Evolutionary conservation across 1,140 invertebrate species (phyloP), one percentile per base, ranked within the genome.

Genomic region (Apis dorsata): DNA sequence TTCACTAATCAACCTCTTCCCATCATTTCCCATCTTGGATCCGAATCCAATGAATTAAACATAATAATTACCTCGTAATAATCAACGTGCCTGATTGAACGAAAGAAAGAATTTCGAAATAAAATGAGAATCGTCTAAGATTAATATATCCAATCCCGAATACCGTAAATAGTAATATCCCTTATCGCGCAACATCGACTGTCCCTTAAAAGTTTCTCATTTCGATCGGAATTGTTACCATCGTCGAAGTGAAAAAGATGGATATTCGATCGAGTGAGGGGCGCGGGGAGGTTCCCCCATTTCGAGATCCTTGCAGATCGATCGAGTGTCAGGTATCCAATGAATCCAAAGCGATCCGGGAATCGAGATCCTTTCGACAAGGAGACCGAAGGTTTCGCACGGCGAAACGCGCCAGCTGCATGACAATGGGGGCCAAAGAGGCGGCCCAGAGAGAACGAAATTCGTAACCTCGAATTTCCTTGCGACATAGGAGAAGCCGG

Each of bases 401-500:
- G 66, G 49, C 51, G 66, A 24, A 62, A 34, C 51, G 59, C n/a
- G 81, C n/a, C 83, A 68, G 79, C 79, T 81, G 79, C 53, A 8
- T 19, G 9, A 59, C 51, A 68, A 80, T 62, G 59, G 17, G 34
- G 0, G 4, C 44, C 34, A 24, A 8, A 60, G 59, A 19, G 0
- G 19, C 34, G 34, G 34, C 34, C 34, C 34, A 34, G 34, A 4
- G 10, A 5, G 53, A 12, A 17, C 57, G 66, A 81, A 81, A 84
- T 81, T 81, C 49, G 71, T 81, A 84, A 81, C 83, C 66, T 84
- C 13, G 34, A 76, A 84, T 76, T 84, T 84, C 65, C 19, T 71
- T 24, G 65, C 65, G 71, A 84, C 71, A 84, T 51, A 12, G 57
- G 65, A 81, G 63, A 81, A 81, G 71, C 71, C 49, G 17, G 0